phyloP scores from a whole-genome alignment of 2,113 vertebrate genomes.

The Coturnix japonica region DNA sequence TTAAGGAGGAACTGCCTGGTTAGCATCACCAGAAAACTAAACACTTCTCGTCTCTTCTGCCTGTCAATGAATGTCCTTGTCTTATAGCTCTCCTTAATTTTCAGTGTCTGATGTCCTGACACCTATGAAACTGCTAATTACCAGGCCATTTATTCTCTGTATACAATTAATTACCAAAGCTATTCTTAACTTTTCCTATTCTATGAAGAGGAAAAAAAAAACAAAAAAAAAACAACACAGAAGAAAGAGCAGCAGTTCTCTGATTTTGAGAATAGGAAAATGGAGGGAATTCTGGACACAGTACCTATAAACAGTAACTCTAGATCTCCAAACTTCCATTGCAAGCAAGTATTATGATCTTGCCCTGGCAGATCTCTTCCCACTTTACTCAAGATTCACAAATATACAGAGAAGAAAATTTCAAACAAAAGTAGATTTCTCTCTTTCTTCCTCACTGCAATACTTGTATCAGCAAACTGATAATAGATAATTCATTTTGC shows the following conservation, averaged over 20 bases:
- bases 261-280: not conserved
- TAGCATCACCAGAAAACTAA: not conserved
- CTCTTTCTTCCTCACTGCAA: not conserved
- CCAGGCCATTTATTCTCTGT: not conserved
- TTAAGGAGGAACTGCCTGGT: not conserved
- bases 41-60: not conserved
- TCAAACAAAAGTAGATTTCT: not conserved
- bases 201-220: not conserved
- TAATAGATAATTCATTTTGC: not conserved
- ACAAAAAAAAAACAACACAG: not conserved
- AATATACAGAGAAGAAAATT: not conserved
- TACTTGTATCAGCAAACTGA: not conserved
- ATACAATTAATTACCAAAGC: not conserved
- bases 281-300: not conserved
- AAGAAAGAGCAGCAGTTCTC: not conserved
- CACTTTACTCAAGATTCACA: not conserved
- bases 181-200: not conserved
- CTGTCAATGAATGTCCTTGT: not conserved
- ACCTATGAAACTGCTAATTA: not conserved
- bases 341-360: not conserved
- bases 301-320: not conserved
- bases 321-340: not conserved
- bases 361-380: not conserved
- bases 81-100: not conserved
- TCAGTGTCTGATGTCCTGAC: not conserved